These are phyloP conservation scores for Dyspetes luteomarginatus DNA, from an alignment of 2,888 invertebrate species.

Conservation along the genomic window DNA sequence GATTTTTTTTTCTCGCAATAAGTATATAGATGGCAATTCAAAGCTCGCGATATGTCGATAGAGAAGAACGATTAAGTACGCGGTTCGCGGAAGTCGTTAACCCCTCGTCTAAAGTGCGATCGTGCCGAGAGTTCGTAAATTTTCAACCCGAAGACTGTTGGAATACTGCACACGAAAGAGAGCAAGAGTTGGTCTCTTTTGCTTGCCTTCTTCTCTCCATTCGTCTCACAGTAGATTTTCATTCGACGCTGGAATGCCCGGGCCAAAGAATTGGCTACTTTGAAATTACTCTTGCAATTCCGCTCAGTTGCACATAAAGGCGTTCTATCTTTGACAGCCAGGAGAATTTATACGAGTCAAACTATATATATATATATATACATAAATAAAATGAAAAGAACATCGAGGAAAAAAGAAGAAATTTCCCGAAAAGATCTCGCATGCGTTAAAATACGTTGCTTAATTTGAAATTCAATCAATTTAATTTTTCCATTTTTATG, in stretches of 20 bases:
- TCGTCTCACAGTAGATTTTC: constrained; percentile 44
- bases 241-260: constrained; percentile 39
- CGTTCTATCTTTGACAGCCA: constrained; percentile 48
- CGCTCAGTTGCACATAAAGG: constrained; percentile 38
- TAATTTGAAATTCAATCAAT: constrained; percentile 3
- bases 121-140: constrained; percentile 58
- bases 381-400: constrained; percentile 9
- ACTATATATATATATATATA: constrained; percentile 7
- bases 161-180: constrained; percentile 27
- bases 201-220: constrained; percentile 12
- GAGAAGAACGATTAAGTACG: constrained; percentile 51
- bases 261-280: constrained; percentile 55
- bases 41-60: constrained; percentile 33
- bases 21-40: constrained; percentile 29
- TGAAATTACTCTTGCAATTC: constrained; percentile 47
- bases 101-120: constrained; percentile 50
- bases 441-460: background rate
- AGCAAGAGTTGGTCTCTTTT: constrained; percentile 4
- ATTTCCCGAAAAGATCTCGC: background rate
- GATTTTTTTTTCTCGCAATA: constrained; percentile 18
- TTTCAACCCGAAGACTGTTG: constrained; percentile 25
- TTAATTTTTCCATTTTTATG: background rate
- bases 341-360: constrained; percentile 27
- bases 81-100: constrained; percentile 53
- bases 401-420: constrained; percentile 1